A percentile compares a stretch with the other conserved stretches of the same genome.
phyloP scores from a whole-genome alignment of 2,888 invertebrate genomes.

The Dichetophora obliterata region DNA sequence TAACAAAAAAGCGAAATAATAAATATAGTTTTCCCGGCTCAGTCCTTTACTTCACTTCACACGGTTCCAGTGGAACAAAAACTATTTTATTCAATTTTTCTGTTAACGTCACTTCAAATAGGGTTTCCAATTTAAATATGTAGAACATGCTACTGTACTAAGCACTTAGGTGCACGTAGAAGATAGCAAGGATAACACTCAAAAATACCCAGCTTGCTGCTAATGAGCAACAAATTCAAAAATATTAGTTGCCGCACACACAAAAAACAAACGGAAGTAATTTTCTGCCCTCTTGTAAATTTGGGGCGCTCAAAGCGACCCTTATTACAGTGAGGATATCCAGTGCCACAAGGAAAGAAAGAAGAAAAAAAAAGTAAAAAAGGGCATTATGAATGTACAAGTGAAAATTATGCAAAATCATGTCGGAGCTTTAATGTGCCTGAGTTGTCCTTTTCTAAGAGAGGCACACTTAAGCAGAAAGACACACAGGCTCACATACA shows the following conservation, averaged over 20 bases:
- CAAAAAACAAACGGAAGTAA: background rate
- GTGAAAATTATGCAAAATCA: slow-evolving; percentile 44
- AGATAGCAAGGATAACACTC: background rate
- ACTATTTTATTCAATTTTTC: too few relatives aligned
- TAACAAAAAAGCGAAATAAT: too few relatives aligned
- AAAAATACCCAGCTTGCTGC: background rate
- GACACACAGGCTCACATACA: background rate
- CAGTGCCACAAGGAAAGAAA: background rate
- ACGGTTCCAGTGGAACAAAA: too few relatives aligned
- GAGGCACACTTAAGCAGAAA: background rate
- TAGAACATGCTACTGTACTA: background rate
- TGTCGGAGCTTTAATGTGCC: slow-evolving; percentile 26
- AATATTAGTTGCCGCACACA: background rate
- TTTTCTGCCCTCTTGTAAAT: background rate
- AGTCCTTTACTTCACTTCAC: too few relatives aligned
- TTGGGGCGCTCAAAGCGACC: background rate
- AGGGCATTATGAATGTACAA: slow-evolving; percentile 4
- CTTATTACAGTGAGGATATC: background rate
- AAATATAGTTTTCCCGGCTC: too few relatives aligned
- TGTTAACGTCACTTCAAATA: too few relatives aligned
- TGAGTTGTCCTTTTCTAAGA: background rate
- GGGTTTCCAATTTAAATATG: too few relatives aligned
- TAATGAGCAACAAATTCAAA: slow-evolving; percentile 19
- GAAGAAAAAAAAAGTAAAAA: background rate
- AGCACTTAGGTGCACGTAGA: background rate